These are phyloP conservation scores for Erebia palarica DNA, from an alignment of 2,888 invertebrate genomes.

Conservation along the genomic window DNA sequence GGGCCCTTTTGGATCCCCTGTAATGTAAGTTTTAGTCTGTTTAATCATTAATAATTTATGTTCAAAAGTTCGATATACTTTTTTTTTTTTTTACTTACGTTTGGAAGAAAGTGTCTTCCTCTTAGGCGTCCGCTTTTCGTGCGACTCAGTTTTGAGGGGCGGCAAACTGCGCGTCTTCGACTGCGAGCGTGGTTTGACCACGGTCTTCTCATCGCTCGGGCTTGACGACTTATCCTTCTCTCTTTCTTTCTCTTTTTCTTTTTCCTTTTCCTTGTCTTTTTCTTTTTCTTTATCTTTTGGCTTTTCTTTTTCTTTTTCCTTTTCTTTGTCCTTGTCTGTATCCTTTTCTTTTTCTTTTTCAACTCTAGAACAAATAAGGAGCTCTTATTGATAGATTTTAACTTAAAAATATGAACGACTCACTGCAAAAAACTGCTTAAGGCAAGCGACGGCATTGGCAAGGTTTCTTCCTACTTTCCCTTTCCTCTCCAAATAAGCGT, in stretches of 20 bases:
- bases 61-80: not conserved
- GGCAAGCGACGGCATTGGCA: too few species aligned
- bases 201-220: constrained; percentile 64
- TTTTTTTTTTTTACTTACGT: constrained; percentile 50
- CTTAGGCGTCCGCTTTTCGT: constrained; percentile 66
- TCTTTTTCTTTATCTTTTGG: constrained; percentile 56
- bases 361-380: constrained; percentile 17
- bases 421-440: too few species aligned
- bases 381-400: too few species aligned
- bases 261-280: constrained; percentile 50
- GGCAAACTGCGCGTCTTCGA: constrained; percentile 66
- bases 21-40: too few species aligned
- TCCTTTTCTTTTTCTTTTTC: constrained; percentile 46
- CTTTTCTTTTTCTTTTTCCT: constrained; percentile 49
- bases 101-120: constrained; percentile 65
- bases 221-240: constrained; percentile 56
- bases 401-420: too few species aligned
- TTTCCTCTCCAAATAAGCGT: too few species aligned
- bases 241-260: constrained; percentile 51
- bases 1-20: too few species aligned
- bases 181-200: constrained; percentile 64
- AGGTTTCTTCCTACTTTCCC: too few species aligned
- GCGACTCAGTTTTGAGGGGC: constrained; percentile 58
- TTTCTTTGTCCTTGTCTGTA: constrained; percentile 51
- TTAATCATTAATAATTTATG: too few species aligned